Evolutionary conservation across 2,888 invertebrate genomes (phyloP), one percentile per base, ranked within the genome.

Genomic region (Chorisops tibialis): DNA sequence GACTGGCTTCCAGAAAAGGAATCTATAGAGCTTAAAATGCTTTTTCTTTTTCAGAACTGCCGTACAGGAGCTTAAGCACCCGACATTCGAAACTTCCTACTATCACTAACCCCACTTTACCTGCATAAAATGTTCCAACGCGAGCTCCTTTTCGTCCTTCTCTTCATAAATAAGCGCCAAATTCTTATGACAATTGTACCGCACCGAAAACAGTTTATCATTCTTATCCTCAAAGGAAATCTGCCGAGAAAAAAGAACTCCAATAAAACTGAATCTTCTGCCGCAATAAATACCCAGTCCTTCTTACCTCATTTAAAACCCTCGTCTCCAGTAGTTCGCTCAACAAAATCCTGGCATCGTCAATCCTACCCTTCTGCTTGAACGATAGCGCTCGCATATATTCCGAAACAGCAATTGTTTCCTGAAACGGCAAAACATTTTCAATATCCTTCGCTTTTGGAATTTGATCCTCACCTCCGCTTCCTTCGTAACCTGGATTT

Each of bases 111-210:
- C 22, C 12, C 30, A 37, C 37, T 65, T 74, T 70, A 87, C 87
- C 72, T 81, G 79, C 51, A 86, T 74, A 70, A 88, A 92, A 67
- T 86, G 84, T 56, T 87, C 85, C 62, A 91, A 81, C 2, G 89
- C 87, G 6, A 81, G 80, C 35, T 86, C 82, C 7, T 81, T 73
- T 59, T 87, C 82, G 1, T 81, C 82, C 47, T 81, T 79, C 48
- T 83, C 80, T 52, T 83, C 81, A 59, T 85, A 80, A 73, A 93
- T 86, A 22, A 84, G 81, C 0, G 88, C 93, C 35, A 94, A 82
- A 76, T 94, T 94, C 71, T 90, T 87, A 69, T 84, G 86, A 70
- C 92, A 89, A 22, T 92, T 88, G 77, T 93, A 94, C 72, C 92
- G 90, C 61, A 94, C 81, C 58, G 86, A 86, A 48, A 87, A 81